Conservation (phyloP, 2,797 vertebrate genomes). For the Lutjanus argentimaculatus region DNA sequence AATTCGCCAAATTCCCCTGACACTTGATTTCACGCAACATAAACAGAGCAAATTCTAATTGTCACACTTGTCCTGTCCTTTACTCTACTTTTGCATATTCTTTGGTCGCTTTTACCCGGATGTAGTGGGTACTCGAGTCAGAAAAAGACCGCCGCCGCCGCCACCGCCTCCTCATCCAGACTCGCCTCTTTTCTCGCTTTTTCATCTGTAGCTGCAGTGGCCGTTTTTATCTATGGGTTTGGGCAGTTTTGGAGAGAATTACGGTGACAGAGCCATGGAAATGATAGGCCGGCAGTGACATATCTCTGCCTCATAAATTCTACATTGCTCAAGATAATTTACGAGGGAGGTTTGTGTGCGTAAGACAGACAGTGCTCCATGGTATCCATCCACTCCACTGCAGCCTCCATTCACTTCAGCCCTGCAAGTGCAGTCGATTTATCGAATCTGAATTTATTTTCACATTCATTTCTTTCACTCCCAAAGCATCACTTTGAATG, state of each 20-base stretch:
- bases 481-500: constrained; percentile 74
- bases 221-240: constrained; percentile 75
- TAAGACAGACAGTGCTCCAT: constrained; percentile 77
- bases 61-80: constrained; percentile 60
- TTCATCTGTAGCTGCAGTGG: constrained; percentile 61
- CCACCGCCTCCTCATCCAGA: constrained; percentile 15
- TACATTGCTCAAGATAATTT: constrained; percentile 84
- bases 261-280: constrained; percentile 83
- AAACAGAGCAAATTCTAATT: constrained; percentile 69
- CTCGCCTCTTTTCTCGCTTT: constrained; percentile 40
- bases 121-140: constrained; percentile 38
- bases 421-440: constrained; percentile 61
- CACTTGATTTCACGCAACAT: constrained; percentile 65
- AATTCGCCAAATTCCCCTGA: constrained; percentile 63
- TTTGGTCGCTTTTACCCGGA: constrained; percentile 17
- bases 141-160: constrained; percentile 7
- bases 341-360: constrained; percentile 80
- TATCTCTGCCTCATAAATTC: constrained; percentile 87
- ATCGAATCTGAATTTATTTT: constrained; percentile 73
- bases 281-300: constrained; percentile 86
- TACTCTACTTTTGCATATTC: constrained; percentile 32
- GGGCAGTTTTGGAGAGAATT: constrained; percentile 84
- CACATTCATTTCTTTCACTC: constrained; percentile 60
- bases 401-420: constrained; percentile 75
- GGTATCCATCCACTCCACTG: constrained; percentile 81